Evolutionary conservation across 2,888 invertebrate genomes (phyloP).

Genomic region (Portevinia maculata): DNA sequence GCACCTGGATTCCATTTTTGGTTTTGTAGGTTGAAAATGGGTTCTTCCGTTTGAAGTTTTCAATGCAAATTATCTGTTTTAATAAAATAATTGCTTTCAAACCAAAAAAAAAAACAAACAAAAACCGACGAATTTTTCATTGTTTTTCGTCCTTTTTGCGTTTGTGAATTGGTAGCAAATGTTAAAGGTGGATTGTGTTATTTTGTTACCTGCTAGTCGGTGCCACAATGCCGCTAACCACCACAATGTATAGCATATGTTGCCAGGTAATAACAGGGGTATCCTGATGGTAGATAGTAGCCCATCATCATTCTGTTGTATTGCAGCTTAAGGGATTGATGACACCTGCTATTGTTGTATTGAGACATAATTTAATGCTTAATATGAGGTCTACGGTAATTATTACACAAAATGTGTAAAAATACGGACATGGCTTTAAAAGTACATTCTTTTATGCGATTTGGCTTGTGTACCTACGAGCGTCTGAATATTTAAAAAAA

Average conservation of each 20-base stretch:
- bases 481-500: too few relatives aligned
- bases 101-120: too few relatives aligned
- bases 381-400: conserved; percentile 1
- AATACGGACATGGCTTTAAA: not conserved
- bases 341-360: conserved; percentile 61
- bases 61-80: conserved; percentile 64
- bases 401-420: conserved; percentile 33
- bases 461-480: too few relatives aligned
- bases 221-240: conserved; percentile 36
- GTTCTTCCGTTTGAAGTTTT: conserved; percentile 31
- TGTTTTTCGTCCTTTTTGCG: not conserved
- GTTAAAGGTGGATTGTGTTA: conserved; percentile 17
- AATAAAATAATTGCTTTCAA: conserved; percentile 64
- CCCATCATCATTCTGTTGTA: conserved; percentile 40
- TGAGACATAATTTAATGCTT: conserved; percentile 48
- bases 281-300: conserved; percentile 33
- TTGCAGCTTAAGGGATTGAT: conserved; percentile 36
- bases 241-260: conserved; percentile 4
- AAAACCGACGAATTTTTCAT: conserved; percentile 20
- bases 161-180: conserved; percentile 7
- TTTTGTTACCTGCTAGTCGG: conserved; percentile 42
- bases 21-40: conserved; percentile 3
- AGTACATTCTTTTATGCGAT: too few relatives aligned
- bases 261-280: conserved; percentile 47
- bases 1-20: not conserved